These are phyloP conservation scores for Ciona savignyi DNA, from an alignment of 23 tunicate genomes.

Conservation along the genomic window DNA sequence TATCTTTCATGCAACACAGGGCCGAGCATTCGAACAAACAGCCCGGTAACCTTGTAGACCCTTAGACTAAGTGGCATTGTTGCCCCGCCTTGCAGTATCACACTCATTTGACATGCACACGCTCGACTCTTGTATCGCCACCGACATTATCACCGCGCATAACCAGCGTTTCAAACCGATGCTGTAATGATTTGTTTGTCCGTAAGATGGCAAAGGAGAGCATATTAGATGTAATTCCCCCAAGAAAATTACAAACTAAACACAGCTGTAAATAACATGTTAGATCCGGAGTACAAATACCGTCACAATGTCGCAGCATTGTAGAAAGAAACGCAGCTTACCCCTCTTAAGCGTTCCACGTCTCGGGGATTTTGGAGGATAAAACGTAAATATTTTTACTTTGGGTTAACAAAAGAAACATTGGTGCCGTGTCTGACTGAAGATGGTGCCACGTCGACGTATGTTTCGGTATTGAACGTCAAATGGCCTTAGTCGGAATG, in stretches of 20 bases:
- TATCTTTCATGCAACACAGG: not conserved
- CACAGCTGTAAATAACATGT: too few relatives aligned
- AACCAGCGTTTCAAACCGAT: not conserved
- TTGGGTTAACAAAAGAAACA: not conserved
- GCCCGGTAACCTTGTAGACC: not conserved
- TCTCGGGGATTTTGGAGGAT: too few relatives aligned
- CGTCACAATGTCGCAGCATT: too few relatives aligned
- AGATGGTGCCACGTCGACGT: not conserved
- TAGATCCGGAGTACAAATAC: too few relatives aligned
- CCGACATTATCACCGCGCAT: not conserved
- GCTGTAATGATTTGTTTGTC: too few relatives aligned
- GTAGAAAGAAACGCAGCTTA: too few relatives aligned
- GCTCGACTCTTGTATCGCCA: not conserved
- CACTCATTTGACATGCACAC: not conserved
- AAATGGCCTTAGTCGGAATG: not conserved
- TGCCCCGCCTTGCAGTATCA: not conserved
- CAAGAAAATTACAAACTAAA: too few relatives aligned
- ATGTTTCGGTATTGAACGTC: not conserved
- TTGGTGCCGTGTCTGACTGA: not conserved
- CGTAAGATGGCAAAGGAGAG: too few relatives aligned
- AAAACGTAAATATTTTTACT: not conserved
- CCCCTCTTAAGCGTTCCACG: too few relatives aligned
- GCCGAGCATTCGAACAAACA: not conserved
- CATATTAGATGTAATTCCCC: too few relatives aligned
- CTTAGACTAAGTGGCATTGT: not conserved